Evolutionary conservation across 2,797 vertebrate genomes (phyloP).

Genomic region (Catharus ustulatus): DNA sequence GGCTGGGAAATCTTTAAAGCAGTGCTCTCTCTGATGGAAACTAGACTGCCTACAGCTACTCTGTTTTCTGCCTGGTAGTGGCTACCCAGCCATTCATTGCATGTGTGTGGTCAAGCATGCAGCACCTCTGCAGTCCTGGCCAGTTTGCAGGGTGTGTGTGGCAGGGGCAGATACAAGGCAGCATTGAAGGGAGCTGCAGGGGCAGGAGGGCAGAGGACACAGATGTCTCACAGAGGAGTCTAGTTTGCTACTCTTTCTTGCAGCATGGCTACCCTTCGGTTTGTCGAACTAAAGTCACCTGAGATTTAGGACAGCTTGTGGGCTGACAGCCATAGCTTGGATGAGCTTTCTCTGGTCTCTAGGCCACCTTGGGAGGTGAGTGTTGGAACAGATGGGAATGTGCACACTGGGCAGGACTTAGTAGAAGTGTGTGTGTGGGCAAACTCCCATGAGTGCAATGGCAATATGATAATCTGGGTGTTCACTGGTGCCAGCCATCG

Average conservation of each 20-base stretch:
- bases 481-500: rapidly evolving
- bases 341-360: neutral
- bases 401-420: neutral
- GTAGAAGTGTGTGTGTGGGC: neutral
- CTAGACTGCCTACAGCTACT: neutral
- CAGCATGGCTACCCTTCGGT: neutral
- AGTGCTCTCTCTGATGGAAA: neutral
- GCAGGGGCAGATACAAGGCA: neutral
- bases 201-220: neutral
- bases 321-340: neutral
- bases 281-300: neutral
- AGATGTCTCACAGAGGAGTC: neutral
- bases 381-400: neutral
- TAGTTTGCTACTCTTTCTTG: neutral
- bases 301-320: neutral
- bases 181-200: neutral
- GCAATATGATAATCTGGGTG: neutral
- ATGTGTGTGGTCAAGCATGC: neutral
- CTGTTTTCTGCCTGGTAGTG: neutral
- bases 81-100: neutral
- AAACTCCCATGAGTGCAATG: rapidly evolving
- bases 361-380: neutral
- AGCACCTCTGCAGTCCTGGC: neutral
- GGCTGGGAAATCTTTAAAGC: neutral
- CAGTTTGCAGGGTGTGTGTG: rapidly evolving